A percentile compares a stretch with the other conserved stretches of the same genome.
Evolutionary conservation across 2,888 invertebrate species (phyloP).

Genomic region (Molanna angustata): DNA sequence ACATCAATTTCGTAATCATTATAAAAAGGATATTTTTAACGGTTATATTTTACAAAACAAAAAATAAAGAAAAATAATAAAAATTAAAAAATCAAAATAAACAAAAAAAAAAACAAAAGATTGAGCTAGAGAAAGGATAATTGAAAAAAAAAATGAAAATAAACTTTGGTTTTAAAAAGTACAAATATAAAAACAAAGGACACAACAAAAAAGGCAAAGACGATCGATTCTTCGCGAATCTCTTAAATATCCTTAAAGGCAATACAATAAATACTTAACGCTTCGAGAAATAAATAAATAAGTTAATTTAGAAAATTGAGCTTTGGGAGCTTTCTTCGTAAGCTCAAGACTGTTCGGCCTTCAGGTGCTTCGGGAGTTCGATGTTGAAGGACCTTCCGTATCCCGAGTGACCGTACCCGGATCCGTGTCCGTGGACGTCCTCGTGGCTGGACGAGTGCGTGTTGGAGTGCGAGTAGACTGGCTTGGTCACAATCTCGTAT

Average conservation of each 20-base stretch:
- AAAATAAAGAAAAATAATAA: no score
- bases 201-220: no score
- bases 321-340: no score
- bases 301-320: background rate
- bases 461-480: constrained; percentile 67
- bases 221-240: no score
- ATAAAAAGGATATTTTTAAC: no score
- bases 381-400: constrained; percentile 42
- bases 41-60: no score
- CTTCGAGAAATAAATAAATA: background rate
- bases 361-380: constrained; percentile 34
- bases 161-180: background rate
- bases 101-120: background rate
- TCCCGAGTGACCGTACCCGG: constrained; percentile 48
- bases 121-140: background rate
- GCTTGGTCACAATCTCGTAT: constrained; percentile 82
- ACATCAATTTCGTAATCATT: no score
- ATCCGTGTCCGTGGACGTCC: constrained; percentile 55
- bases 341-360: background rate
- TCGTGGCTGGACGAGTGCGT: constrained; percentile 60
- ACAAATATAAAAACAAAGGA: no score
- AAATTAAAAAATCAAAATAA: background rate
- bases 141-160: background rate
- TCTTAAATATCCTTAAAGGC: no score
- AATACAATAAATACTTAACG: no score